A percentile compares a stretch with the other conserved stretches of the same genome.
These are phyloP conservation scores for Sclerurus mexicanus DNA, from an alignment of 2,113 vertebrate species.

Conservation along the genomic window DNA sequence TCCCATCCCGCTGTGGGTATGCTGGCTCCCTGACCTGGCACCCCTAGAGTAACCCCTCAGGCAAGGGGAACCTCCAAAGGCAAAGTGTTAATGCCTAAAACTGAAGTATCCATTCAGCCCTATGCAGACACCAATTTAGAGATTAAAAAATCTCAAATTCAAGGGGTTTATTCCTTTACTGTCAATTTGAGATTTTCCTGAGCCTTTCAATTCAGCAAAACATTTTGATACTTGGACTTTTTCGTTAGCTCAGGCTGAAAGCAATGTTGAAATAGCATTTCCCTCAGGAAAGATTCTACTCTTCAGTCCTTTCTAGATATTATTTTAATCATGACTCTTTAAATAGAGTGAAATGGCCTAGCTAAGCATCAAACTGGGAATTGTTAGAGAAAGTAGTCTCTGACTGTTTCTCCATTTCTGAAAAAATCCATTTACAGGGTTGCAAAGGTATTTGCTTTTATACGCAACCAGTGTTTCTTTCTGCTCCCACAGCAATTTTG, in stretches of 20 bases:
- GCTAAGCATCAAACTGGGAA: slow-evolving; percentile 18
- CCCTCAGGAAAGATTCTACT: background rate
- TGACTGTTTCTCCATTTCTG: background rate
- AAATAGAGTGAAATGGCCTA: background rate
- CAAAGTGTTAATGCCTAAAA: background rate
- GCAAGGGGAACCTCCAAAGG: background rate
- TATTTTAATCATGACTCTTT: slow-evolving; percentile 15
- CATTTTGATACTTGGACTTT: background rate
- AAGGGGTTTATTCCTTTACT: background rate
- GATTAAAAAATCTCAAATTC: background rate
- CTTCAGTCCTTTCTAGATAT: background rate
- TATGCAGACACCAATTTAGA: background rate
- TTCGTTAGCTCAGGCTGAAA: background rate
- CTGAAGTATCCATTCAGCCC: background rate
- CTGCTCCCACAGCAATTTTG: slow-evolving; percentile 14
- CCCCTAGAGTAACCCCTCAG: fast-evolving
- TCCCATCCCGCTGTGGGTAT: fast-evolving
- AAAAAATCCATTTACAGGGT: background rate
- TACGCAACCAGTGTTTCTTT: background rate
- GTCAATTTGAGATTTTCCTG: background rate
- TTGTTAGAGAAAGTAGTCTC: background rate
- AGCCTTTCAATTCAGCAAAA: background rate
- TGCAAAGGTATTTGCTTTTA: slow-evolving; percentile 1
- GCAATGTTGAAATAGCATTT: background rate
- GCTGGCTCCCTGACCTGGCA: too few relatives aligned